Evolutionary conservation across 2,113 vertebrate genomes (phyloP), one percentile per base, ranked within the genome.

Genomic region (Apodemus speciosus): DNA sequence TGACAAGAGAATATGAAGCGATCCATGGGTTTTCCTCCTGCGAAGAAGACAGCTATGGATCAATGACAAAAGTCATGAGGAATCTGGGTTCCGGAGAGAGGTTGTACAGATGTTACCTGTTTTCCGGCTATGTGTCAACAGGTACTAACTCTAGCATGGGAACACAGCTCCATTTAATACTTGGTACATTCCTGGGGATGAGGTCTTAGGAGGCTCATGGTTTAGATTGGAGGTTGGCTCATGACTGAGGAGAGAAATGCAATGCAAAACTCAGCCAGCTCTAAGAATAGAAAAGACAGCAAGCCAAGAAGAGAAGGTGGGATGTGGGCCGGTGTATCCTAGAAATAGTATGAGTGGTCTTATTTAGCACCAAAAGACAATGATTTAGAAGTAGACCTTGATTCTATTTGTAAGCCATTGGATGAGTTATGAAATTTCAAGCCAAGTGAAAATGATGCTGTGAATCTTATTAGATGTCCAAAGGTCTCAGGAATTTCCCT

Each of bases 341-440:
- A 71, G 69, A 88, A 77, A 27, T 38, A 81, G 90, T 9, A 30
- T 7, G n/a, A 56, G 30, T 75, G 64, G 92, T 84, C 85, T 73
- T 79, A 51, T 58, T 73, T 72, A 87, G 27, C 40, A 89, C 49
- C 30, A 5, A 35, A 87, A 89, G 77, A 38, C 58, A 84, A 72
- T 38, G 53, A 81, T 60, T 75, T 76, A 85, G 51, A 95, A 93
- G 69, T 46, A 92, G 83, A 87, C 40, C 27, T 62, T 93, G 60
- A 91, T 60, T 93, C 56, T 79, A 56, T 80, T 81, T 88, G 20
- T 92, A 69, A 89, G 68, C 53, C 14, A 71, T 38, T 81, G 9
- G 72, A 40, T 58, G 35, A 88, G 72, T 21, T 66, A 62, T 56
- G 64, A 71, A 27, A 96, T 88, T 85, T 88, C 83, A 75, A 93